Base-by-base conservation (phyloP, 2,113 vertebrate genomes). In the mouse (Mus musculus) region DNA sequence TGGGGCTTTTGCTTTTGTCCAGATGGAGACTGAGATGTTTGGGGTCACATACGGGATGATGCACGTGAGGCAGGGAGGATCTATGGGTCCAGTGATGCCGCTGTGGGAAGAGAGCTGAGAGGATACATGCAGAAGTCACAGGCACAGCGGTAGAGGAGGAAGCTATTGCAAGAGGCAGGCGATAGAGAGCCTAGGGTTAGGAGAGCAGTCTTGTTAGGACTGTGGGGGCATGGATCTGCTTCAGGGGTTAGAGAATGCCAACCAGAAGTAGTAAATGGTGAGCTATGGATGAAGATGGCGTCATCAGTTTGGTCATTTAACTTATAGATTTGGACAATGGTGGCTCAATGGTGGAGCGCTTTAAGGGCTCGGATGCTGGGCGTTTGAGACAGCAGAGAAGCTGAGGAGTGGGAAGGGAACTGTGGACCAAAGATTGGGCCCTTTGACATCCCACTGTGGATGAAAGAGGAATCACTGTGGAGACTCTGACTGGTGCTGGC, bases 151-250 rank as follows among this genome's bases (percentile, higher is more conserved):
- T 3, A 11, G 77, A 26, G 20, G 39, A 17, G 0, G 24, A 33
- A 69, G 63, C 24, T 5, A 1, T 1, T 7, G 73, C 28, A 0
- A 0, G 5, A 36, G 28, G 12, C 10, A 3, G 46, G 33, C 6
- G 4, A 30, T 4, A 24, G 87, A 76, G 24, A 54, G 59, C 2
- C 0, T 7, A 67, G 36, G 42, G 1, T 30, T 69, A 7, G 46
- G 86, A 42, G 69, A 89, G 39, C 7, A 49, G 13, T 10, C 0
- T 19, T 11, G 46, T 33, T 88, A 39, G 49, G 22, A 61, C 33
- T 22, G 49, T 5, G 13, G 28, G 7, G 82, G 19, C 61, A 19
- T 26, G 39, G 59, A 49, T 63, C 33, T 28, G 16, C 56, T 54
- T 67, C 12, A 33, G 6, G 17, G 33, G 0, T 28, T 42, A 19